A percentile compares a stretch with the other conserved stretches of the same genome.
These are phyloP conservation scores for Leptopterna dolabrata DNA, from an alignment of 2,888 invertebrate genomes.

Conservation along the genomic window DNA sequence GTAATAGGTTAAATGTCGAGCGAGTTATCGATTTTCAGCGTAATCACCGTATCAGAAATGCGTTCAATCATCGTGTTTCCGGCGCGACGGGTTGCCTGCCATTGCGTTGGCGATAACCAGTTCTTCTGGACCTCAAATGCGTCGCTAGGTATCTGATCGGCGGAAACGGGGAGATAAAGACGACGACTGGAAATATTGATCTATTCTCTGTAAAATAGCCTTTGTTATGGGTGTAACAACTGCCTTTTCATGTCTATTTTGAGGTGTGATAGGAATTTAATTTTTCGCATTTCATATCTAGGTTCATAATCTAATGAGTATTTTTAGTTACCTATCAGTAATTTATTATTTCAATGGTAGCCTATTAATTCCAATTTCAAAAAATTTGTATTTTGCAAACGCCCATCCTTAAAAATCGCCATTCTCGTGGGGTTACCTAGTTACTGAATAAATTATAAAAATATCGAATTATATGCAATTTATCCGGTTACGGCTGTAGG, in stretches of 20 bases:
- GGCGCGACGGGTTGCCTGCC: neutral
- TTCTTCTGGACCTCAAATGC: neutral
- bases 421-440: too few relatives aligned
- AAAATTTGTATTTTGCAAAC: too few relatives aligned
- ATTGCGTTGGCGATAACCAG: constrained; percentile 1
- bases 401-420: too few relatives aligned
- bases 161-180: neutral
- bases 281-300: neutral
- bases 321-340: neutral
- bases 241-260: neutral
- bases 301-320: neutral
- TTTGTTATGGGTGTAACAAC: neutral
- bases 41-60: neutral
- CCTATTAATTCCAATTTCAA: too few relatives aligned
- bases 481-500: too few relatives aligned
- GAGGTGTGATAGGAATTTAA: neutral
- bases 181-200: neutral
- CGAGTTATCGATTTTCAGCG: neutral
- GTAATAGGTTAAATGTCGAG: too few relatives aligned
- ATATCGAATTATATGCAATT: too few relatives aligned
- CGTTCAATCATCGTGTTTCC: neutral
- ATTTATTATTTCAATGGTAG: too few relatives aligned
- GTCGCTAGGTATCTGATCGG: neutral
- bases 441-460: too few relatives aligned
- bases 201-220: neutral